phyloP scores from a whole-genome alignment of 2,888 invertebrate species.

The Drosophila dives region DNA sequence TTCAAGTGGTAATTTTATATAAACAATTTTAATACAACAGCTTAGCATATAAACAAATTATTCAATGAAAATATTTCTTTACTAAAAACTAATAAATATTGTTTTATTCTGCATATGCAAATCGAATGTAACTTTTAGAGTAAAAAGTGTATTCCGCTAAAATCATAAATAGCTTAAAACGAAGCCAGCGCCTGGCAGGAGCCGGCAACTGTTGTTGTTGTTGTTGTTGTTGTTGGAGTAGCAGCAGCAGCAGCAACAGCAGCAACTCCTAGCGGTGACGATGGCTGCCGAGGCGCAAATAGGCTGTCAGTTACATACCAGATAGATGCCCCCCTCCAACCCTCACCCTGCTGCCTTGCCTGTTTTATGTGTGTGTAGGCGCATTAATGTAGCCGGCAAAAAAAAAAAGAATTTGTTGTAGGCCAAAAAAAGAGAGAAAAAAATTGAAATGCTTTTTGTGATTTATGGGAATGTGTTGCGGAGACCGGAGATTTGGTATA shows the following conservation, averaged over 20 bases:
- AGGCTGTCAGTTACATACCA: conserved; percentile 70
- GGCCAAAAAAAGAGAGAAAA: conserved; percentile 27
- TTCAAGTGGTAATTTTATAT: background rate
- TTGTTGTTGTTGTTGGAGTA: background rate
- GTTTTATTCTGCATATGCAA: background rate
- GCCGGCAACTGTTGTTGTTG: conserved; percentile 40
- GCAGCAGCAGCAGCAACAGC: conserved; percentile 2
- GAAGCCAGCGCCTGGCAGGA: conserved; percentile 71
- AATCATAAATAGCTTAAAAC: conserved; percentile 76
- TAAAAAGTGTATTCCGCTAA: conserved; percentile 48
- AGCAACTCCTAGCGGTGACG: conserved; percentile 27
- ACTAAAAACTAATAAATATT: background rate
- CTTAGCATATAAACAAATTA: background rate
- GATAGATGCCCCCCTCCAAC: conserved; percentile 13
- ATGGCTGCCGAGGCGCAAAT: conserved; percentile 66
- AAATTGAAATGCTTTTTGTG: conserved; percentile 80
- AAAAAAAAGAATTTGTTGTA: conserved; percentile 58
- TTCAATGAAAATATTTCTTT: background rate
- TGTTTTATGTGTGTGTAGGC: conserved; percentile 63
- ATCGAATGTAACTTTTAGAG: background rate
- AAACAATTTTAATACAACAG: background rate
- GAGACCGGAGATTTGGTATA: conserved; percentile 75
- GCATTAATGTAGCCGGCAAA: conserved; percentile 70
- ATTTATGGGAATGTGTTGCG: conserved; percentile 77
- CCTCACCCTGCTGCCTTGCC: conserved; percentile 1